Base-by-base conservation (phyloP, 2,797 vertebrate genomes). In the Liasis olivaceus region DNA sequence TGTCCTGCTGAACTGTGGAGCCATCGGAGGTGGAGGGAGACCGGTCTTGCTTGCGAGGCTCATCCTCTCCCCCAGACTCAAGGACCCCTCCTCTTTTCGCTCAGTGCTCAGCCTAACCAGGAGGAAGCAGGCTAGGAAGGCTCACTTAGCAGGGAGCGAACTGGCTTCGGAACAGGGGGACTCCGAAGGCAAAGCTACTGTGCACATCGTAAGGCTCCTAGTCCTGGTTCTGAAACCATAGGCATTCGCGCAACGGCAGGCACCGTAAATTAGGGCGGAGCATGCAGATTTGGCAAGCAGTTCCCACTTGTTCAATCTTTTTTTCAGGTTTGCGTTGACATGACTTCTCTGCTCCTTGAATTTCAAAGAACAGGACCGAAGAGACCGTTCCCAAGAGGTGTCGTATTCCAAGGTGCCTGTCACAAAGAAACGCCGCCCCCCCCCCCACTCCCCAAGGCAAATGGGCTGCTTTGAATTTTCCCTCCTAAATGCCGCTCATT, bases 401-500 rank as follows among this genome's bases (percentile, higher is more conserved):
- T 11, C 56, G 0, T 89, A 93, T 92, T 92, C 92, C 54, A 69
- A 66, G 28, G n/a, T 91, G 92, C 72, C 60, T 94, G 89, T 28
- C 2, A 31, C 47, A 69, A 54, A 54, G 88, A 89, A 94, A 85
- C 64, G 13, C 58, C 92, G 28, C 58, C 36, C 4, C 11, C 1
- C 81, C 31, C n/a, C 1, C 60, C 31, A 2, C 90, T 81, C 60
- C 90, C 89, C 85, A 15, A 72, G 20, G 54, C 12, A 15, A 84
- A 26, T 62, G 85, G 91, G 93, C 4, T 31, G 11, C 63, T 93
- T 94, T 89, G 88, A 93, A 85, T 94, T 89, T 36, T n/a, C 22
- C 85, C 81, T 62, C 64, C 85, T 26, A 95, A 91, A 88, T 93
- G 66, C 85, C 93, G 91, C 69, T 90, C 36, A 92, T 92, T 93